phyloP scores from a whole-genome alignment of 2,888 invertebrate species.

The Leptopterna dolabrata region DNA sequence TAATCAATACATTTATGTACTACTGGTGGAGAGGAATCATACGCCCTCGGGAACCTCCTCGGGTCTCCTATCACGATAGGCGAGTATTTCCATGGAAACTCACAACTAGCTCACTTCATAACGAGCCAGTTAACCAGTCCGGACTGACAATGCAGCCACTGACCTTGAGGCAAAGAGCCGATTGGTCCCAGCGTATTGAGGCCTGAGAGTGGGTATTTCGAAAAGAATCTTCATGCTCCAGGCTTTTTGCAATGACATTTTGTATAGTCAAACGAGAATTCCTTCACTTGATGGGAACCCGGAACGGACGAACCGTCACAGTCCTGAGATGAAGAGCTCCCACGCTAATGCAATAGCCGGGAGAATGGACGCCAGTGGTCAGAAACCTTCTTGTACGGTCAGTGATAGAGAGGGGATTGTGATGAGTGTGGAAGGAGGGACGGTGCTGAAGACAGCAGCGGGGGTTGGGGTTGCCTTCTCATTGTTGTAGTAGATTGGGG shows the following conservation, averaged over 20 bases:
- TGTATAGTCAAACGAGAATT: neutral
- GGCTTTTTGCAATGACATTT: neutral
- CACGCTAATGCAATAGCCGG: neutral
- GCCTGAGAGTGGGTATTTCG: no score
- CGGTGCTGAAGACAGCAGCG: neutral
- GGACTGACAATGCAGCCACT: no score
- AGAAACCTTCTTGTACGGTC: neutral
- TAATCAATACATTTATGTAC: no score
- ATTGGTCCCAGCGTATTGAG: no score
- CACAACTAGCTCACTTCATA: no score
- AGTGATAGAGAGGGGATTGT: slow-evolving; percentile 4
- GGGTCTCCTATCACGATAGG: no score
- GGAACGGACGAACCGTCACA: neutral
- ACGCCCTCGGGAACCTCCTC: no score
- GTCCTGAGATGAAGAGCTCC: neutral
- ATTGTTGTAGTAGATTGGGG: no score
- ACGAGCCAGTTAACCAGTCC: no score
- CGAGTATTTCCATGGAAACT: no score
- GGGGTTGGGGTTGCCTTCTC: neutral
- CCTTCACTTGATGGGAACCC: neutral
- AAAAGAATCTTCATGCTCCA: neutral
- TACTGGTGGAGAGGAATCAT: no score
- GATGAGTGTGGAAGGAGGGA: neutral
- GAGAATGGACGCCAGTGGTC: neutral
- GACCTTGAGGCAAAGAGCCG: no score